phyloP scores from a whole-genome alignment of 2,113 vertebrate species.

The Oncorhynchus gorbuscha region DNA sequence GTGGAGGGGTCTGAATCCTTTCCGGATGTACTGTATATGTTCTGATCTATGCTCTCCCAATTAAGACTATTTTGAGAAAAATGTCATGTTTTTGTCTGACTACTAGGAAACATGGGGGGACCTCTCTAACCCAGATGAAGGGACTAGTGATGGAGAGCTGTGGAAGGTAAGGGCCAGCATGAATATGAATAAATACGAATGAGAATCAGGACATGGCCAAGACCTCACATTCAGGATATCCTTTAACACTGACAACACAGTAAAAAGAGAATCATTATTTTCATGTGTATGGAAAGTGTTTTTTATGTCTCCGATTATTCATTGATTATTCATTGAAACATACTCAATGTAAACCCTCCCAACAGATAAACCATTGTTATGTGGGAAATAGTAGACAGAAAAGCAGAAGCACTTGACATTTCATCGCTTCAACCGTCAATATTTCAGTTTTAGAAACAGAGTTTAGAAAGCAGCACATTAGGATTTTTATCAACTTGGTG shows the following conservation, averaged over 20 bases:
- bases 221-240: background rate
- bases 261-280: background rate
- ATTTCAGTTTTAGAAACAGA: background rate
- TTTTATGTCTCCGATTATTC: background rate
- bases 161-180: conserved; percentile 79
- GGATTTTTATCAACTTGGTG: background rate
- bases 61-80: background rate
- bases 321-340: background rate
- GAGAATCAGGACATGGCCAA: background rate
- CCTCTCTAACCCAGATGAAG: conserved; percentile 76
- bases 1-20: no score
- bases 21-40: no score
- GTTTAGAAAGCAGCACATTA: background rate
- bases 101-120: conserved; percentile 84
- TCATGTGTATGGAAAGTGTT: background rate
- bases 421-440: background rate
- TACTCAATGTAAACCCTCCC: background rate
- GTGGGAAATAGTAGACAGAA: background rate
- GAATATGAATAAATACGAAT: background rate
- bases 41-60: background rate
- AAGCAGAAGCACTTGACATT: background rate
- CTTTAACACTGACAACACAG: background rate
- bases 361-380: background rate
- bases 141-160: conserved; percentile 70
- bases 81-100: background rate